These are phyloP conservation scores for Odontomyia ornata DNA, from an alignment of 2,888 invertebrate species.

Conservation along the genomic window DNA sequence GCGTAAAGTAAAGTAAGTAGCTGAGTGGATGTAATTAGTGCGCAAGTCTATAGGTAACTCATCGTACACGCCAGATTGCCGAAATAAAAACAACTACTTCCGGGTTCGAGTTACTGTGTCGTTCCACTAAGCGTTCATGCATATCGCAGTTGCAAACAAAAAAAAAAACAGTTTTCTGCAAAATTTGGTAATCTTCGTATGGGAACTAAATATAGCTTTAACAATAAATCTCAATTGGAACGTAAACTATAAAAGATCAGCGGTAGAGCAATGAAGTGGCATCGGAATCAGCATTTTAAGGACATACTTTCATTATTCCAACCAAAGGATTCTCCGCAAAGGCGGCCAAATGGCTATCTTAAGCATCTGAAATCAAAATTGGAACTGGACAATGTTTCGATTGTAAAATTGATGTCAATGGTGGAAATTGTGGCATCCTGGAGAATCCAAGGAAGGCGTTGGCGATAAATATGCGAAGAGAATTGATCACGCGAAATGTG, in stretches of 20 bases:
- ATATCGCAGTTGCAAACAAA: too few relatives aligned
- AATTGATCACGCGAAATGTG: constrained; percentile 78
- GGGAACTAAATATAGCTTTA: constrained; percentile 84
- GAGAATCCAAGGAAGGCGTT: constrained; percentile 77
- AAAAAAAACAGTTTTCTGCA: constrained; percentile 66
- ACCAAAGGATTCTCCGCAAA: constrained; percentile 87
- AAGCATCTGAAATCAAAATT: constrained; percentile 83
- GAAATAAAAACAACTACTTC: too few relatives aligned
- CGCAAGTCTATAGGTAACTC: too few relatives aligned
- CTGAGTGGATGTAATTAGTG: too few relatives aligned
- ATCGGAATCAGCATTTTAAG: constrained; percentile 67
- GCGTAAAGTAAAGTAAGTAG: too few relatives aligned
- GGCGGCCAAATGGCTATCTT: constrained; percentile 81
- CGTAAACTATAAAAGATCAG: constrained; percentile 64
- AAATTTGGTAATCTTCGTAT: constrained; percentile 77
- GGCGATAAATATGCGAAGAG: constrained; percentile 78
- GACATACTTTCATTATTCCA: constrained; percentile 77
- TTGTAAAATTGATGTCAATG: constrained; percentile 78
- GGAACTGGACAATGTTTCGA: constrained; percentile 84
- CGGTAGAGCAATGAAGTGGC: constrained; percentile 62
- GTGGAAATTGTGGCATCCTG: constrained; percentile 77
- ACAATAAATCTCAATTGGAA: constrained; percentile 72
- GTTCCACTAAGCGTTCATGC: too few relatives aligned
- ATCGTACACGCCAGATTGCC: too few relatives aligned
- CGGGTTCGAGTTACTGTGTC: too few relatives aligned